Evolutionary conservation across 2,113 vertebrate species (phyloP).

Genomic region (Salvator merianae): DNA sequence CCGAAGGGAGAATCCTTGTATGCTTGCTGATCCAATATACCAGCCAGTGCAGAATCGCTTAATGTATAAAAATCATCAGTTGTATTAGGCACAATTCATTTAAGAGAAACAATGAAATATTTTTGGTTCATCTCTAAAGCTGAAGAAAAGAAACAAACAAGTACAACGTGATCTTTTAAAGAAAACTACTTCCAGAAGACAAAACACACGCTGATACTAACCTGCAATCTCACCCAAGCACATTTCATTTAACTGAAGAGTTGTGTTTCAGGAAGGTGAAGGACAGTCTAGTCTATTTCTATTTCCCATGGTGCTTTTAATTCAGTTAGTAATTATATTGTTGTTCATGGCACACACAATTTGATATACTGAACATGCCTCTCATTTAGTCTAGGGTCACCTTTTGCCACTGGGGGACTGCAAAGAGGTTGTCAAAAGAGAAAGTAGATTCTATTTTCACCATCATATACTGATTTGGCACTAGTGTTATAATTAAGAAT

Average conservation of each 20-base stretch:
- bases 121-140: not conserved
- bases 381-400: not conserved
- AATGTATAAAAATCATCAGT: too few species aligned
- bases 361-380: not conserved
- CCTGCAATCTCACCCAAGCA: not conserved
- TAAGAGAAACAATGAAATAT: not conserved
- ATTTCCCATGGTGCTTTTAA: not conserved
- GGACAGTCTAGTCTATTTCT: not conserved
- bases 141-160: not conserved
- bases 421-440: constrained; percentile 1
- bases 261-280: not conserved
- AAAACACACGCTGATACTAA: rapidly evolving
- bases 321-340: not conserved
- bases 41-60: too few species aligned
- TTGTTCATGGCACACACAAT: not conserved
- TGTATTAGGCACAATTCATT: not conserved
- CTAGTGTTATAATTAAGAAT: not conserved
- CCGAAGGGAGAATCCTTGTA: too few species aligned
- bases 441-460: not conserved
- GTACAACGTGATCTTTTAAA: not conserved
- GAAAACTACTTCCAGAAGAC: not conserved
- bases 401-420: not conserved
- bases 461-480: not conserved
- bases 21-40: too few species aligned
- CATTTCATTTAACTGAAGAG: not conserved